Conservation (phyloP, 1,140 invertebrate species). For the Caenorhabditis inopinata region DNA sequence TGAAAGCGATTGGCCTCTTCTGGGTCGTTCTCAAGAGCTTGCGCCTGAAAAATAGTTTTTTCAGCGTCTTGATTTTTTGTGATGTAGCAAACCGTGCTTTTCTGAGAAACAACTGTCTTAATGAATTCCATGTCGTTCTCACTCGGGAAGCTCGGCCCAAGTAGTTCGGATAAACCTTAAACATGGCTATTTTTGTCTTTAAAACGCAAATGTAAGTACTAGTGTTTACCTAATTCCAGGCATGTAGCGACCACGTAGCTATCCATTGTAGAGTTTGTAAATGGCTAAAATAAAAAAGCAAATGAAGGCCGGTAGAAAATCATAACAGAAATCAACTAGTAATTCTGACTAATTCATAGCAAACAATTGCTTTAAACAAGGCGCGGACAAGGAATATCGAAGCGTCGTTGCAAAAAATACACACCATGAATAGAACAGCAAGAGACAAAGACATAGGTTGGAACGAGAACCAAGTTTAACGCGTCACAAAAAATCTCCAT, state of each 20-base stretch:
- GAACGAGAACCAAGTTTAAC: no score
- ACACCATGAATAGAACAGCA: no score
- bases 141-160: neutral
- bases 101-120: neutral
- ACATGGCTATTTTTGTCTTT: neutral
- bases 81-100: neutral
- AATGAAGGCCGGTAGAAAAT: no score
- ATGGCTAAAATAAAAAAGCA: no score
- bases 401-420: neutral
- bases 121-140: neutral
- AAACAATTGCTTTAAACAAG: no score
- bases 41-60: neutral
- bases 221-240: neutral
- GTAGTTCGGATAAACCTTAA: neutral
- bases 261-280: no score
- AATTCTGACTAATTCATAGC: no score
- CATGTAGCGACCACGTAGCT: neutral
- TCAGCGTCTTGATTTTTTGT: neutral
- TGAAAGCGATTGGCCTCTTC: neutral
- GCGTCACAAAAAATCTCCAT: no score
- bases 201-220: neutral
- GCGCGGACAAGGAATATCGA: neutral
- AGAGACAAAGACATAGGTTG: no score
- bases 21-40: neutral
- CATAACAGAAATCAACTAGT: no score